These are phyloP conservation scores for Oenanthe oenanthe DNA, from an alignment of 2,113 vertebrate genomes.

Conservation along the genomic window DNA sequence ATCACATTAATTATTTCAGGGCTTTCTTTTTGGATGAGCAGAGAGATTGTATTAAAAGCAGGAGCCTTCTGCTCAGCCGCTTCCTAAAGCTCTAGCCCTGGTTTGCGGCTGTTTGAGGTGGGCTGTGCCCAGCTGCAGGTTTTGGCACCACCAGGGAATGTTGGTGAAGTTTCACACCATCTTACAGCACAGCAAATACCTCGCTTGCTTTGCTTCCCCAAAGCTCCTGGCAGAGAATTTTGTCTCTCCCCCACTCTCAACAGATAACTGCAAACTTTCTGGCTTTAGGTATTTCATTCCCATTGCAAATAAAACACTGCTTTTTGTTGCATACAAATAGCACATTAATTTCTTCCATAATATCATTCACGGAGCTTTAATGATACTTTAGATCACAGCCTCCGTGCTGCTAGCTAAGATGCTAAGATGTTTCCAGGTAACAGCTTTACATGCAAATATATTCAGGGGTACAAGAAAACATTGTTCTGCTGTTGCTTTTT, in stretches of 20 bases:
- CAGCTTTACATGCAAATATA: slow-evolving; percentile 55
- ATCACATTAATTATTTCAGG: slow-evolving; percentile 72
- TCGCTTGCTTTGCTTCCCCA: neutral
- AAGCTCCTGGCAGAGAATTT: neutral
- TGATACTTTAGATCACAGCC: slow-evolving; percentile 38
- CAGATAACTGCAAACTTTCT: slow-evolving; percentile 38
- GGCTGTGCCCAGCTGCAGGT: neutral
- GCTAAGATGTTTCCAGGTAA: slow-evolving; percentile 57
- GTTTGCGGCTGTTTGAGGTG: neutral
- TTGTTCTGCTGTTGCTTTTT: neutral
- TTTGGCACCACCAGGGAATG: neutral
- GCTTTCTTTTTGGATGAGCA: slow-evolving; percentile 51
- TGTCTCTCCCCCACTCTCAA: neutral
- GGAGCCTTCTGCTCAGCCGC: slow-evolving; percentile 7
- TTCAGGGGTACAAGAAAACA: slow-evolving; percentile 56
- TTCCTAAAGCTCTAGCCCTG: neutral
- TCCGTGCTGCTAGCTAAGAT: slow-evolving; percentile 49
- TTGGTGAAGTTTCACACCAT: slow-evolving; percentile 68
- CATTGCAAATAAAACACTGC: neutral
- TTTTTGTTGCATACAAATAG: slow-evolving; percentile 39
- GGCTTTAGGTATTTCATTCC: neutral
- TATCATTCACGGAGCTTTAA: slow-evolving; percentile 28
- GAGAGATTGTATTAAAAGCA: neutral
- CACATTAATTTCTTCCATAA: slow-evolving; percentile 38
- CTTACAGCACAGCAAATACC: neutral